A percentile compares a stretch with the other conserved stretches of the same genome.
Evolutionary conservation across 2,797 vertebrate genomes (phyloP).

Genomic region (Oreochromis grahami): DNA sequence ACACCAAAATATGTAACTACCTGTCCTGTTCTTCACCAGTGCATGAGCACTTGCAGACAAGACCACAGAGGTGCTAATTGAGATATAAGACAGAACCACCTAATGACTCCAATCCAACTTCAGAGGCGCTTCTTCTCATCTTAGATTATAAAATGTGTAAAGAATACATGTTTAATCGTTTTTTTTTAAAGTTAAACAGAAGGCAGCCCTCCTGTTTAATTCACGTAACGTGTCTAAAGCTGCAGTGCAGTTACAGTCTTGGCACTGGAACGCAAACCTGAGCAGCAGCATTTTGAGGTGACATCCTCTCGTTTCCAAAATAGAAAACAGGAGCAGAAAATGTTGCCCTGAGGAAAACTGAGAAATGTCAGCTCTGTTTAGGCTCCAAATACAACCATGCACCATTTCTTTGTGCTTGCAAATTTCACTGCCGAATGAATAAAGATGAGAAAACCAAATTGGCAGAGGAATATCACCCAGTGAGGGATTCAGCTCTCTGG

Average conservation of each 20-base stretch:
- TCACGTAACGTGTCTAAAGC: not conserved
- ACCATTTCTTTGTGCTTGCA: not conserved
- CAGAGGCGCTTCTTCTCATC: not conserved
- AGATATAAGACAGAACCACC: not conserved
- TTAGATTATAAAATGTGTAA: not conserved
- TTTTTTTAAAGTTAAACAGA: not conserved
- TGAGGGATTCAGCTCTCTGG: not conserved
- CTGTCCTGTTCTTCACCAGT: not conserved
- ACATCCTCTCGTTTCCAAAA: not conserved
- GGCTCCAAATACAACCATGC: not conserved
- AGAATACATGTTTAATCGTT: not conserved
- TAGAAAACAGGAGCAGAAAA: not conserved
- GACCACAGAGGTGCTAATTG: not conserved
- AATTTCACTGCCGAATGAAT: not conserved
- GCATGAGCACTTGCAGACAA: not conserved
- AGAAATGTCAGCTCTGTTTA: conserved; percentile 7
- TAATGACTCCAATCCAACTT: not conserved
- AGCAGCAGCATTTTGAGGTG: not conserved
- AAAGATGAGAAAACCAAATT: not conserved
- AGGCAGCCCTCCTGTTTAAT: not conserved
- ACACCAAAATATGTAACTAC: not conserved
- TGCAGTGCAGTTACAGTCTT: not conserved
- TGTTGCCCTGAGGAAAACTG: not conserved
- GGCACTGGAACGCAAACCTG: not conserved
- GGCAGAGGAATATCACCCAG: not conserved